A percentile compares a stretch with the other conserved stretches of the same genome.
Evolutionary conservation across 2,113 vertebrate genomes (phyloP).

Genomic region (Trachemys scripta): DNA sequence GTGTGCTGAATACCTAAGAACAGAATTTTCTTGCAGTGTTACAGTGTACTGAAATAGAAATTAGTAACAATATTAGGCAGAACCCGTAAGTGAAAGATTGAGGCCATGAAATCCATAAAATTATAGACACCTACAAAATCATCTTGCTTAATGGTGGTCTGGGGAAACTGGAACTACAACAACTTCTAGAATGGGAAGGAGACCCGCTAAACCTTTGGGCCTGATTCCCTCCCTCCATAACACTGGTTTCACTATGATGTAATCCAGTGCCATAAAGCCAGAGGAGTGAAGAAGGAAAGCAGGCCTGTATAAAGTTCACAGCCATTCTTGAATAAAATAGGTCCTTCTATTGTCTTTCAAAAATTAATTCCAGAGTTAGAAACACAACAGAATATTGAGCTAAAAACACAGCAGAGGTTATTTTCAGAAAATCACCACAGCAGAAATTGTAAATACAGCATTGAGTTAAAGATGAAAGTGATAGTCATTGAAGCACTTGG

Average conservation of each 20-base stretch:
- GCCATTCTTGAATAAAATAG: neutral
- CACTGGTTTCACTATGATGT: neutral
- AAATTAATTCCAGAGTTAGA: neutral
- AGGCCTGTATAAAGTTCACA: neutral
- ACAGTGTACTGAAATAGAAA: neutral
- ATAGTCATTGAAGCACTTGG: neutral
- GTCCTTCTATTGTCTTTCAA: neutral
- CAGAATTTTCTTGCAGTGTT: neutral
- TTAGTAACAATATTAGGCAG: neutral
- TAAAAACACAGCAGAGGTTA: neutral
- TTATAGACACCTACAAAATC: neutral
- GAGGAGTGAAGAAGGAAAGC: rapidly evolving
- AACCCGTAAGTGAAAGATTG: neutral
- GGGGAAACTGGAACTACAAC: neutral
- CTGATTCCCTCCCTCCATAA: neutral
- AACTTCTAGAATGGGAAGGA: neutral
- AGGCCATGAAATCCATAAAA: neutral
- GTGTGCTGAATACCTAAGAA: neutral
- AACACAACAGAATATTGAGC: rapidly evolving
- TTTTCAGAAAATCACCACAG: neutral
- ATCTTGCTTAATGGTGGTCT: neutral
- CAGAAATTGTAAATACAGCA: neutral
- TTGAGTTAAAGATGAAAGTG: neutral
- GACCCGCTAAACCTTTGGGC: neutral
- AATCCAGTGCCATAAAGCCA: neutral